Evolutionary conservation across 2,113 vertebrate species (phyloP).

Genomic region (Hippocampus abdominalis): DNA sequence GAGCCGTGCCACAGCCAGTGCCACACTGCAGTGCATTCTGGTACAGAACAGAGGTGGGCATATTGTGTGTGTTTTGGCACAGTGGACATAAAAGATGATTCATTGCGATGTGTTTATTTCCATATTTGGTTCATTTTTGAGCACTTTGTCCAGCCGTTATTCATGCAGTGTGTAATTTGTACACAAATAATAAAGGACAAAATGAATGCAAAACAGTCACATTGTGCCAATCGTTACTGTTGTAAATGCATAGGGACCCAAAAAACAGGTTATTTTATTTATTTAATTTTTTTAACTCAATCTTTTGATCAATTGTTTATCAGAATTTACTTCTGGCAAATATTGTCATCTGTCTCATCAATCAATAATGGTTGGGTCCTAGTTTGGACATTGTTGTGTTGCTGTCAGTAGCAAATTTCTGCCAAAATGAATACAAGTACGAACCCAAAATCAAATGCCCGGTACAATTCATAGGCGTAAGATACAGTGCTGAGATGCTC

Average conservation of each 20-base stretch:
- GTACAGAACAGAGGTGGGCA: slow-evolving; percentile 71
- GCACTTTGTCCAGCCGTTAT: neutral
- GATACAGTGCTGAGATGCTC: neutral
- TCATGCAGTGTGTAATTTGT: neutral
- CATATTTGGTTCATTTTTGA: neutral
- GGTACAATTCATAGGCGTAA: neutral
- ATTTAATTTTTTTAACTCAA: too few relatives aligned
- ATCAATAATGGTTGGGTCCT: too few relatives aligned
- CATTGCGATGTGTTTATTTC: neutral
- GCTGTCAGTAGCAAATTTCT: too few relatives aligned
- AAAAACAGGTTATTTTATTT: too few relatives aligned
- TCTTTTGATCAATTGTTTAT: too few relatives aligned
- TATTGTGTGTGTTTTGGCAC: slow-evolving; percentile 5
- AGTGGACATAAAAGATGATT: neutral
- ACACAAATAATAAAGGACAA: too few relatives aligned
- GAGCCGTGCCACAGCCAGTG: slow-evolving; percentile 63
- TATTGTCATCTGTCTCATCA: too few relatives aligned
- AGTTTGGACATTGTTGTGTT: neutral
- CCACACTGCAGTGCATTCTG: slow-evolving; percentile 63
- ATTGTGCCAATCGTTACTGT: too few relatives aligned
- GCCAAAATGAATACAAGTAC: neutral
- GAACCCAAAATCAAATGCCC: neutral
- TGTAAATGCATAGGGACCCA: too few relatives aligned
- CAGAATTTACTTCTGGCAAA: too few relatives aligned
- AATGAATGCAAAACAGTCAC: too few relatives aligned